Conservation (phyloP, 2,888 invertebrate genomes). For the Leptogaster cylindrica region DNA sequence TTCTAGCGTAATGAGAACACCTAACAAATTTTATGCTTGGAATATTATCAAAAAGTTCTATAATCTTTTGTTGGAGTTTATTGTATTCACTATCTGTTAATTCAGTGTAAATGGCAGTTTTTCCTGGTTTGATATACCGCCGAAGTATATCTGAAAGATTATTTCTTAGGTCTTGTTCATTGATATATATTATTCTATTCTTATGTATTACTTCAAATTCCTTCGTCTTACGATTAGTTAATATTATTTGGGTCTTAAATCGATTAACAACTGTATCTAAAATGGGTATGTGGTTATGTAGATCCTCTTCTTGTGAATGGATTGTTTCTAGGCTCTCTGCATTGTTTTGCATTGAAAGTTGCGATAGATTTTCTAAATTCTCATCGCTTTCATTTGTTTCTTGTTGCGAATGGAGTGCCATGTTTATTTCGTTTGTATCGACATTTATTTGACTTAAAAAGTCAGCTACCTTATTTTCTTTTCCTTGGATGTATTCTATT, state of each 20-base stretch:
- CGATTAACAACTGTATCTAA: constrained; percentile 7
- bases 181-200: constrained; percentile 7
- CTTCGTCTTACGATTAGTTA: not conserved
- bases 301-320: constrained; percentile 2
- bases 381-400: not conserved
- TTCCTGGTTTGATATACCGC: not conserved
- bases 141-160: not conserved
- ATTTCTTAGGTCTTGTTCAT: not conserved
- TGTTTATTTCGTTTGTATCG: constrained; percentile 42
- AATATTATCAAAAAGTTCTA: not conserved
- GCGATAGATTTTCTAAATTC: not conserved
- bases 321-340: constrained; percentile 2
- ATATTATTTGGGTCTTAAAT: constrained; percentile 21
- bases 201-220: not conserved
- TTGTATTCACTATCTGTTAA: not conserved
- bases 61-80: not conserved
- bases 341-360: constrained; percentile 1
- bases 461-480: constrained; percentile 46
- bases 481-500: constrained; percentile 47
- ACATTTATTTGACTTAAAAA: constrained; percentile 46
- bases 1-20: not conserved
- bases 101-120: not conserved
- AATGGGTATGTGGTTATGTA: constrained; percentile 12
- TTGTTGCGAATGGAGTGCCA: no score
- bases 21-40: not conserved